A percentile compares a stretch with the other conserved stretches of the same genome.
phyloP scores from a whole-genome alignment of 2,888 invertebrate species.

The Flexamia atlantica region DNA sequence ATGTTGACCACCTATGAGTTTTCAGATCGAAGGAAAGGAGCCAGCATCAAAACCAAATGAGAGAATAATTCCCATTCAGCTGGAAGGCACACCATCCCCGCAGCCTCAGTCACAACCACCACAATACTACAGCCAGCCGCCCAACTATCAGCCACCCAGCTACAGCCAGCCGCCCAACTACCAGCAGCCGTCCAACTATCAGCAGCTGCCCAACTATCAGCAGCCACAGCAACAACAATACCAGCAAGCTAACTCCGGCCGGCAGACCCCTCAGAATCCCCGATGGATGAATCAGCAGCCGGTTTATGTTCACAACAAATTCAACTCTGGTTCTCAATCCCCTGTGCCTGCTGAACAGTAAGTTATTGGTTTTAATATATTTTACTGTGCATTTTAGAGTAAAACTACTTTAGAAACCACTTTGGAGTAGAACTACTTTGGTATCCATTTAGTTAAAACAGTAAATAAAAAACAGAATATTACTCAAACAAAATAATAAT shows the following conservation, averaged over 20 bases:
- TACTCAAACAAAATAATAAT: too few relatives aligned
- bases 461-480: too few relatives aligned
- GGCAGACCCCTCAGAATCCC: conserved; percentile 77
- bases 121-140: conserved; percentile 66
- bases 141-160: conserved; percentile 69
- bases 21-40: conserved; percentile 66
- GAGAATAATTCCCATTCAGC: conserved; percentile 81
- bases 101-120: conserved; percentile 60
- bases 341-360: conserved; percentile 58
- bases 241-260: conserved; percentile 72
- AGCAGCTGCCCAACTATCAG: conserved; percentile 66
- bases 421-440: too few relatives aligned
- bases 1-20: not conserved
- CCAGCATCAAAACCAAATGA: conserved; percentile 56
- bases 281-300: conserved; percentile 69
- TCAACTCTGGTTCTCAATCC: conserved; percentile 64
- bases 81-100: conserved; percentile 76
- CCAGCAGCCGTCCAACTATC: conserved; percentile 72
- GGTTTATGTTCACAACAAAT: conserved; percentile 69
- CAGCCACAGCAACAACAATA: conserved; percentile 70
- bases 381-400: too few relatives aligned
- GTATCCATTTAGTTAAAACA: too few relatives aligned
- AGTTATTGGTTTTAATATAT: conserved; percentile 38
- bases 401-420: too few relatives aligned
- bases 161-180: conserved; percentile 71